Percentiles rank a stretch among this genome's conserved stretches.
These are phyloP conservation scores for Epizoanthus stellaris DNA, from an alignment of 92 coral and sea anemone genomes.

Conservation along the genomic window DNA sequence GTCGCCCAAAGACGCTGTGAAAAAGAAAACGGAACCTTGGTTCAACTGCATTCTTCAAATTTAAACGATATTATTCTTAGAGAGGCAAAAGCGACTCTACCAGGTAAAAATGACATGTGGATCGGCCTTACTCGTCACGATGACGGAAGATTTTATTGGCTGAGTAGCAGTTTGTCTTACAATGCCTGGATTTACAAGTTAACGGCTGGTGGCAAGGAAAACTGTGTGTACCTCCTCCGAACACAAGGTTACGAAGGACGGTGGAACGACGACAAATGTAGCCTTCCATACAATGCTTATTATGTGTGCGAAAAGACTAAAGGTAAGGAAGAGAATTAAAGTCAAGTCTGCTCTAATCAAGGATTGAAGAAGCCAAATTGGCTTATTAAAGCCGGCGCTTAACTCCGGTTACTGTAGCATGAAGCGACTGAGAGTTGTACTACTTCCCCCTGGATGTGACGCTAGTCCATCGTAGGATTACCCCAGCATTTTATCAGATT, in stretches of 20 bases:
- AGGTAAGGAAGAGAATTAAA: not conserved
- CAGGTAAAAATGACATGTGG: not conserved
- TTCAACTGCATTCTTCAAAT: not conserved
- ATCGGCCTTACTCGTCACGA: not conserved
- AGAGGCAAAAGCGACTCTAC: not conserved
- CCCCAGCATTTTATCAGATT: too few species aligned
- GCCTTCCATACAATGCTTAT: not conserved
- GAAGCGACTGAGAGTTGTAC: too few species aligned
- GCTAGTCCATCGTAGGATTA: too few species aligned
- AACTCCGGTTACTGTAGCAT: too few species aligned
- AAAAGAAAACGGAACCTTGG: not conserved
- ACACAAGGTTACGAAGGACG: not conserved
- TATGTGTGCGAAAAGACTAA: not conserved
- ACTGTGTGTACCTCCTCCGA: not conserved
- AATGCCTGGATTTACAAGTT: not conserved
- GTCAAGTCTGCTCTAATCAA: too few species aligned
- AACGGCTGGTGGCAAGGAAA: not conserved
- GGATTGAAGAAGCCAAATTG: too few species aligned
- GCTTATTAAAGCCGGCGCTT: too few species aligned
- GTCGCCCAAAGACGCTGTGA: not conserved
- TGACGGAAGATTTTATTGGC: constrained; percentile 1
- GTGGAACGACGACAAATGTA: not conserved
- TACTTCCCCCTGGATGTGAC: too few species aligned
- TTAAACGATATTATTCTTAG: not conserved
- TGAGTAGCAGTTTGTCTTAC: not conserved